Conservation (phyloP, 2,888 invertebrate genomes). For the Halictus ligatus region DNA sequence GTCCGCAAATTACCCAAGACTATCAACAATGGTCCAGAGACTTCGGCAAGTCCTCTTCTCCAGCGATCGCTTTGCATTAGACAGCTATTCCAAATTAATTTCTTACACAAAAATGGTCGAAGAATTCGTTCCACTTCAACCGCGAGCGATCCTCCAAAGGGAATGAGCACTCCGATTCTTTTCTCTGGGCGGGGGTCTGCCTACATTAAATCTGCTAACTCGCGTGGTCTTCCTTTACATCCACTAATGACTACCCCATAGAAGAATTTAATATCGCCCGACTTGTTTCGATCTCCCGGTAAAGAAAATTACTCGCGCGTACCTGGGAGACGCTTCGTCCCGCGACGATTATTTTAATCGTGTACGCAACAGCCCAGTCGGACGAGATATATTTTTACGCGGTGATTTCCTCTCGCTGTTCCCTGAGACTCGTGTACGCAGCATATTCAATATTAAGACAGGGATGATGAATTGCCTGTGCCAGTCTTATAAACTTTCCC, state of each 20-base stretch:
- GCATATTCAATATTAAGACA: slow-evolving; percentile 45
- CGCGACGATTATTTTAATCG: slow-evolving; percentile 1
- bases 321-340: neutral
- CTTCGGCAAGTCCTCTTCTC: neutral
- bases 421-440: neutral
- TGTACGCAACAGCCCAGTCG: neutral
- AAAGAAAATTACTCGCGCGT: neutral
- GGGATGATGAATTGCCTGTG: slow-evolving; percentile 48
- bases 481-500: slow-evolving; percentile 34
- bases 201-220: neutral
- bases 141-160: neutral
- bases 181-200: neutral
- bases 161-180: neutral
- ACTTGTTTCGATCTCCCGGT: neutral
- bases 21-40: neutral
- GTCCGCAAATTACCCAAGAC: neutral
- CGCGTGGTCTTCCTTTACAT: too few species aligned
- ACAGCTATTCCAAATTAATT: neutral
- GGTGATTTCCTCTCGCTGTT: slow-evolving; percentile 31
- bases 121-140: neutral
- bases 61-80: neutral
- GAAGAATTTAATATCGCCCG: neutral
- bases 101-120: neutral
- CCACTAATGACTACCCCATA: neutral
- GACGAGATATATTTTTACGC: slow-evolving; percentile 6